Base-by-base conservation (phyloP, 2,113 vertebrate genomes). In the Trogon surrucura region DNA sequence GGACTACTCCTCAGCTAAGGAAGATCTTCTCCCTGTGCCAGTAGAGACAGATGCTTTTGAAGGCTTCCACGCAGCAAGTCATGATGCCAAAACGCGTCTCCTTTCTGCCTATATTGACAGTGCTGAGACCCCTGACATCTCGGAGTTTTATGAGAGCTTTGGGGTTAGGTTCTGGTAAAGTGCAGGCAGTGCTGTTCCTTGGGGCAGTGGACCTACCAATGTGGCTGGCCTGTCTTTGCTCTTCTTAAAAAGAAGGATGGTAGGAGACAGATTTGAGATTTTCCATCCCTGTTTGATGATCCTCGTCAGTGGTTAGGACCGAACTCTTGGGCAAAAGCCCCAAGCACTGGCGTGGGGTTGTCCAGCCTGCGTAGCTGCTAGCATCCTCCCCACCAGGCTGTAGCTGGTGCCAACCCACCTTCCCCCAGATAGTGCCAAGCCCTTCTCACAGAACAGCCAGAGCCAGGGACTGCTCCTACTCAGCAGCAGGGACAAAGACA, bases 21-120 rank as follows among this genome's bases (percentile, higher is more conserved):
- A 2, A 3, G 2, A 2, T 11, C 6, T 22, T 64, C 23, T 64
- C 13, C 44, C 44, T 62, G 0, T 1, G 17, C 25, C 29, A 65
- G n/a, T 10, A 69, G 38, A 64, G n/a, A 38, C 0, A 1, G 23
- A 64, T 67, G 13, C 22, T 64, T 67, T 41, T 60, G 57, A 62
- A 90, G 26, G 44, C 27, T 88, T 17, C 34, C 7, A 22, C 29
- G 32, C 56, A 64, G 10, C 7, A 56, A 70, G 5, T 47, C 17
- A 47, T 8, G 3, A 32, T 65, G 47, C 16, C 30, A 18, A 69
- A 70, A 86, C 9, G 5, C 6, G 9, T 50, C 18, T 70, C 6
- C 29, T 85, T 82, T 80, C 66, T 80, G 18, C 12, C 26, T 48
- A 4, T 34, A 29, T 2, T 73, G 41, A 69, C 21, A 27, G 41